phyloP scores from a whole-genome alignment of 2,797 vertebrate species.

The Periophthalmus magnuspinnatus region DNA sequence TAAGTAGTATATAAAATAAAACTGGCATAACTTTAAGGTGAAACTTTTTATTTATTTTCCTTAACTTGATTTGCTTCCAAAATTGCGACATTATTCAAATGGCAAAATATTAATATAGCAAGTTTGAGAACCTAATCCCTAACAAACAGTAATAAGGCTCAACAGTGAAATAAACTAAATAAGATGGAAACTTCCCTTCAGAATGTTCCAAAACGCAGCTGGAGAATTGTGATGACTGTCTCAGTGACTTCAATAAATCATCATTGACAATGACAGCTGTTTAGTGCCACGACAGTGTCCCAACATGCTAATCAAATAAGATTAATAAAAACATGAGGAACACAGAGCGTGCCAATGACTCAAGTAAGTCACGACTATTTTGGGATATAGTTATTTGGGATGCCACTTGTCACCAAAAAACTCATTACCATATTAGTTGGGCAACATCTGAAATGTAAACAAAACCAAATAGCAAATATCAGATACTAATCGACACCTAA shows the following conservation, averaged over 20 bases:
- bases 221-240: slow-evolving; percentile 31
- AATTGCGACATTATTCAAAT: too few relatives aligned
- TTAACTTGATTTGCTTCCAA: too few relatives aligned
- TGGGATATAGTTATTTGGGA: neutral
- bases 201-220: neutral
- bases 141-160: neutral
- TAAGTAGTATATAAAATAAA: too few relatives aligned
- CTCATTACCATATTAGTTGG: too few relatives aligned
- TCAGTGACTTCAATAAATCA: slow-evolving; percentile 11
- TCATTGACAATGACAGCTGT: slow-evolving; percentile 14
- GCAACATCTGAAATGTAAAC: too few relatives aligned
- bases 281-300: slow-evolving; percentile 12
- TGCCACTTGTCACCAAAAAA: slow-evolving; percentile 9
- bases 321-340: neutral
- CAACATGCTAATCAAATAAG: neutral
- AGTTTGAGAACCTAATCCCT: neutral
- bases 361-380: neutral
- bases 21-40: too few relatives aligned
- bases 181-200: too few relatives aligned
- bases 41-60: too few relatives aligned
- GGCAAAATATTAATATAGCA: too few relatives aligned
- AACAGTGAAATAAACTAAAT: too few relatives aligned
- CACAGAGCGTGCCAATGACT: neutral
- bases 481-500: too few relatives aligned
- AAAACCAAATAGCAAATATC: too few relatives aligned